Evolutionary conservation across 2,797 vertebrate genomes (phyloP).

Genomic region (Megaceryle alcyon): DNA sequence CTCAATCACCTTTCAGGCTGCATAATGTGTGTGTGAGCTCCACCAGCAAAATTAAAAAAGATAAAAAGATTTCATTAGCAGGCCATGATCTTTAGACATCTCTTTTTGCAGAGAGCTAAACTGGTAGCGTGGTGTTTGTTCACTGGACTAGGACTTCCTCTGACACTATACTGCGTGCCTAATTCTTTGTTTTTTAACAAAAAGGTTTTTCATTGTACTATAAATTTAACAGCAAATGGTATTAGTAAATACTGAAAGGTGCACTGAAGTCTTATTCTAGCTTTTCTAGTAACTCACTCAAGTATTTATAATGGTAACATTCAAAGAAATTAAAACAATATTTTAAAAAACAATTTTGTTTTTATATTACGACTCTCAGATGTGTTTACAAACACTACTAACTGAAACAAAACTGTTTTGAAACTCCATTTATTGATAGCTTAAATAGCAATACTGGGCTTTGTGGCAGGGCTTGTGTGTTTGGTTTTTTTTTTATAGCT

Average conservation of each 20-base stretch:
- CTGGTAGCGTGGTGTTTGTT: neutral
- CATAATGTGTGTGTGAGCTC: neutral
- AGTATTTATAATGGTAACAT: neutral
- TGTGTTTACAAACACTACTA: neutral
- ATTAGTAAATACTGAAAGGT: neutral
- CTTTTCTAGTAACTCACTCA: neutral
- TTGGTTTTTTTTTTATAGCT: neutral
- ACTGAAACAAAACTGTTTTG: neutral
- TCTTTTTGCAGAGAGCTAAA: constrained; percentile 17
- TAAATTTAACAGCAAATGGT: neutral
- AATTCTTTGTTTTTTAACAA: neutral
- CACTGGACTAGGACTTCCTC: neutral
- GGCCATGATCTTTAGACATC: neutral
- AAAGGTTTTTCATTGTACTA: neutral
- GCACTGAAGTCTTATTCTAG: neutral
- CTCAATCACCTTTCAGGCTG: neutral
- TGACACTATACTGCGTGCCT: neutral
- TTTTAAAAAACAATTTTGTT: neutral
- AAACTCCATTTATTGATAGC: neutral
- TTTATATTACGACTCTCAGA: neutral
- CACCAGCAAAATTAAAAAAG: neutral
- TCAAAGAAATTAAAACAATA: neutral
- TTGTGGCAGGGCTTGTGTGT: neutral
- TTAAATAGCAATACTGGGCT: neutral
- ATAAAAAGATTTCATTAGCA: neutral